Evolutionary conservation across 2,797 vertebrate genomes (phyloP), one percentile per base, ranked within the genome.

Genomic region (Synaphobranchus kaupii): DNA sequence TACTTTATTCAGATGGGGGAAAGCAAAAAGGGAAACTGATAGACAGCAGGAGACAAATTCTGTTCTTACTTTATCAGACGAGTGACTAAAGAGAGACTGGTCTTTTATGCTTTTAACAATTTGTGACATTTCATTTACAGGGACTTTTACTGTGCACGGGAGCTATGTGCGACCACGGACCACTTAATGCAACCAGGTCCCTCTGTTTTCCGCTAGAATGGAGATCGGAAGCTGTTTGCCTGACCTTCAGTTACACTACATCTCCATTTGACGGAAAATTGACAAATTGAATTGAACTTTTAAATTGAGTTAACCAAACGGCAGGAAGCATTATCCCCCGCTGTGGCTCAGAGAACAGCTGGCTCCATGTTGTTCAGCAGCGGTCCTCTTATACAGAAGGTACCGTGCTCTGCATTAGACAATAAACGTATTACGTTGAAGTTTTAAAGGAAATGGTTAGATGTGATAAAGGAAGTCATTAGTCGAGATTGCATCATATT

Each of bases 221-320:
- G 39, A 56, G 52, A 31, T 56, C 34, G 28, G 81, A 54, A 47
- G 60, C 34, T 9, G 25, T 84, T 34, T 84, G 84, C 13, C 58
- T 25, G 84, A 84, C 58, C 58, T 84, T 84, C 58, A 48, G 34
- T 84, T 66, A 2, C 54, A 84, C n/a, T 12, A 28, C 83, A 84
- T 31, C 50, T 31, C 6, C 54, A 84, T 84, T 84, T 20, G 28
- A 58, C n/a, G 15, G 52, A 39, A 83, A 54, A 83, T 58, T 83
- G 83, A 47, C 31, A 47, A 84, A 84, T 66, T n/a, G 58, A 63
- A 84, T 58, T 84, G 58, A 66, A 84, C 84, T 63, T 84, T 17
- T 63, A 63, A 84, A 84, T 84, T n/a, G 56, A 48, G 84, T 84
- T 66, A 84, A 60, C 31, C 39, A 39, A 84, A 58, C 48, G 60